Base-by-base conservation (phyloP, 2,113 vertebrate species). In the Poeciliopsis turrubarensis region DNA sequence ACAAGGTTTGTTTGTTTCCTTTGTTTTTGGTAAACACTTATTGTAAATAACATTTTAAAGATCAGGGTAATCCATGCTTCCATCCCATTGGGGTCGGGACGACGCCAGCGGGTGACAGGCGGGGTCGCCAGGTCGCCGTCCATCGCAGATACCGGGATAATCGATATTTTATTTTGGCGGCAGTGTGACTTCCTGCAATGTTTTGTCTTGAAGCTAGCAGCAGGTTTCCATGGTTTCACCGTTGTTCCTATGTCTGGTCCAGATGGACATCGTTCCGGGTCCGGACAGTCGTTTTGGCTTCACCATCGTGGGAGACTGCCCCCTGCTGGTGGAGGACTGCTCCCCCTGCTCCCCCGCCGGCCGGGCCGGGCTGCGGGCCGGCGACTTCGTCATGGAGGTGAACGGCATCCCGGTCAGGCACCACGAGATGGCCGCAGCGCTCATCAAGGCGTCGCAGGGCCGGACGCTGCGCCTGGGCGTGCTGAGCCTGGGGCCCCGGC, bases 371-470 rank as follows among this genome's bases (percentile, higher is more conserved):
- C 83, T 97, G 14, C 87, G 95, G 80, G 94, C 93, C 0, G 97
- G 96, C 0, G 96, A 97, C 80, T 95, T 89, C 8, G 90, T 97
- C 71, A 94, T 97, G 93, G 95, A 97, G 80, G 94, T 97, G 70
- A 95, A 96, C 1, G 95, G 95, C 22, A 90, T 89, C 79, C 93
- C 96, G 0, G 95, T 96, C 74, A 80, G 73, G 81, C 83, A 92
- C 72, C 92, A 94, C 0, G 95, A 95, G 84, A 91, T 47, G 3
- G 95, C 92, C 0, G 94, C 91, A 0, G 81, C 92, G 0, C 85
- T 95, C 79, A 94, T 96, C 83, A 94, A 93, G 67, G 90, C 95
- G 7, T 95, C 95, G 44, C 92, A 90, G 11, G 95, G 95, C 2
- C 80, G 81, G 1, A 79, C 78, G 0, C 87, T 98, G 54, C 88